Evolutionary conservation across 1,140 invertebrate genomes (phyloP).

Genomic region (Leptopilina boulardi): DNA sequence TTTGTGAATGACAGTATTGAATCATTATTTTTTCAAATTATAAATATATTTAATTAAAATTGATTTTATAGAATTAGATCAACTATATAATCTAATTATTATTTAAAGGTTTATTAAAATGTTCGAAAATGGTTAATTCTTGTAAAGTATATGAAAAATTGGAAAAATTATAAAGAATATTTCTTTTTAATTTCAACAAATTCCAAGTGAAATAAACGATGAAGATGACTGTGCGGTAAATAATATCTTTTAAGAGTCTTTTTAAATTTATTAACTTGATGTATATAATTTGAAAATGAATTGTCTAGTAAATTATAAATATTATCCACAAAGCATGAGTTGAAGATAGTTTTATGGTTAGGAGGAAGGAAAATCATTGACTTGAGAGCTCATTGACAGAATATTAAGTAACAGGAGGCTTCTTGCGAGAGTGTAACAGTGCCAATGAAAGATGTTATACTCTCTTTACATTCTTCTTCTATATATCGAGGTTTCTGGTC

Average conservation of each 20-base stretch:
- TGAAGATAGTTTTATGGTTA: not conserved
- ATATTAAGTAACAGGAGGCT: conserved; percentile 14
- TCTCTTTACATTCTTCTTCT: not conserved
- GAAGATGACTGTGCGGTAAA: not conserved
- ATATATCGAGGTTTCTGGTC: conserved; percentile 1
- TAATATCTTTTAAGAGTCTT: not conserved
- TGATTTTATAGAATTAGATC: no score
- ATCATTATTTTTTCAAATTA: no score
- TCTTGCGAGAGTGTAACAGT: not conserved
- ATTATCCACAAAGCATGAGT: not conserved
- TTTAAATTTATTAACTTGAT: not conserved
- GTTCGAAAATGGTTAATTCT: no score
- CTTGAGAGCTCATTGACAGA: conserved; percentile 10
- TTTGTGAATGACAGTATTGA: no score
- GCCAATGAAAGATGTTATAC: not conserved
- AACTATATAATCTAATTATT: no score
- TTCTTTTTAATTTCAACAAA: no score
- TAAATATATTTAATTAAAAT: no score
- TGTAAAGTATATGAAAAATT: no score
- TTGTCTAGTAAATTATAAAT: not conserved
- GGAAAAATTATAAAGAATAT: no score
- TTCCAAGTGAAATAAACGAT: no score
- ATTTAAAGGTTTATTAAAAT: no score
- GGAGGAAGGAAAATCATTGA: not conserved
- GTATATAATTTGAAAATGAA: not conserved